Conservation (phyloP, 2,888 invertebrate genomes). For the Coenonympha arcania region DNA sequence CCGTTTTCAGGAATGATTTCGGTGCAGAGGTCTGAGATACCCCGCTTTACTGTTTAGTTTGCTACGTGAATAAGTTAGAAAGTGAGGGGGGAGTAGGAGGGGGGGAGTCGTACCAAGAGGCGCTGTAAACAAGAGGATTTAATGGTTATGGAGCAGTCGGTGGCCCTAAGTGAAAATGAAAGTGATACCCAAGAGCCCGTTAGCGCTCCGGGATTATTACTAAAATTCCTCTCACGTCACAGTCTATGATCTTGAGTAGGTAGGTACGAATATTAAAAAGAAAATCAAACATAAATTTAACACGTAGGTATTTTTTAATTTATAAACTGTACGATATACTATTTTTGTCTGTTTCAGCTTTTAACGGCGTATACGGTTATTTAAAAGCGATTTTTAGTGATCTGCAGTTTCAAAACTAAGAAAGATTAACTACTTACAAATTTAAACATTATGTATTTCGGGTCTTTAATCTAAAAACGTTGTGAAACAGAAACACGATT, state of each 20-base stretch:
- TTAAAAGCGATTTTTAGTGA: too few relatives aligned
- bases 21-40: conserved; percentile 34
- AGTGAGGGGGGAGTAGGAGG: conserved; percentile 33
- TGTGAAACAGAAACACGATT: too few relatives aligned
- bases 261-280: too few relatives aligned
- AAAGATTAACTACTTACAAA: too few relatives aligned
- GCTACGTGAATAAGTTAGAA: conserved; percentile 55
- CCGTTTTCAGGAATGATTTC: conserved; percentile 38
- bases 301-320: too few relatives aligned
- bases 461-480: too few relatives aligned
- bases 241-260: conserved; percentile 8
- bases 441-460: too few relatives aligned
- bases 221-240: conserved; percentile 42
- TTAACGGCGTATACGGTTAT: too few relatives aligned
- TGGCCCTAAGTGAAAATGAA: conserved; percentile 65
- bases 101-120: conserved; percentile 35
- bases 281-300: too few relatives aligned
- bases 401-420: too few relatives aligned
- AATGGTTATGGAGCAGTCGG: conserved; percentile 60
- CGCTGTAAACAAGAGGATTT: conserved; percentile 59
- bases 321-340: too few relatives aligned
- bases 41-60: conserved; percentile 52
- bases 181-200: conserved; percentile 55
- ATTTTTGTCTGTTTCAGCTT: too few relatives aligned
- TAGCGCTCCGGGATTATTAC: conserved; percentile 52